phyloP scores from a whole-genome alignment of 1,140 invertebrate genomes.

The Neodiprion fabricii region DNA sequence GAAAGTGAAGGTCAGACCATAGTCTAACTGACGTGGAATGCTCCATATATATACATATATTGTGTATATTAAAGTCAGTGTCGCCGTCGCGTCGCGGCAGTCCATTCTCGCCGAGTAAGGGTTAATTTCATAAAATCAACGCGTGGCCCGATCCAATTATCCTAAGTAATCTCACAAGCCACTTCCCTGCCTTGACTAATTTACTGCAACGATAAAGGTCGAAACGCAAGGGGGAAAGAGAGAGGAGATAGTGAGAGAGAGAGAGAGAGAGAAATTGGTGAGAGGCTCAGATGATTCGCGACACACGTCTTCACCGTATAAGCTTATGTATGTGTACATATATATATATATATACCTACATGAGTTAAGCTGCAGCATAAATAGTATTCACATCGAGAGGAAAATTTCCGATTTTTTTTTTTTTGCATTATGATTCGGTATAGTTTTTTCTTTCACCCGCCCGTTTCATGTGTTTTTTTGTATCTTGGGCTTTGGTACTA shows the following conservation, averaged over 20 bases:
- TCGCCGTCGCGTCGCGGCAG: conserved; percentile 16
- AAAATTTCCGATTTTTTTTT: too few relatives aligned
- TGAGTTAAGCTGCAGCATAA: not conserved
- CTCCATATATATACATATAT: not conserved
- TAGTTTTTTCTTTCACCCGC: too few relatives aligned
- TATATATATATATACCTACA: not conserved
- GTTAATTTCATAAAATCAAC: conserved; percentile 46
- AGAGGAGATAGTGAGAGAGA: not conserved
- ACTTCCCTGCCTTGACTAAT: conserved; percentile 33
- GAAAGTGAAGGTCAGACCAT: too few relatives aligned
- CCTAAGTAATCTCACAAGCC: conserved; percentile 45
- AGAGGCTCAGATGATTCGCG: not conserved
- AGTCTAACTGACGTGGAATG: too few relatives aligned
- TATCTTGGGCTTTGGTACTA: too few relatives aligned
- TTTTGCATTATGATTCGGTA: too few relatives aligned
- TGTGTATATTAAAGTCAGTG: conserved; percentile 38
- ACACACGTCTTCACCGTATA: not conserved
- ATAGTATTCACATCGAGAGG: too few relatives aligned
- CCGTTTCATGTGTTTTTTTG: too few relatives aligned
- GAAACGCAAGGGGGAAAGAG: not conserved
- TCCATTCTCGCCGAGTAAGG: conserved; percentile 12
- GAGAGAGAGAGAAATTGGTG: not conserved
- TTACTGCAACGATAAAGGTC: conserved; percentile 31
- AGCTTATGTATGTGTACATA: not conserved
- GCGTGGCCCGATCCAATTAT: conserved; percentile 41